Base-by-base conservation (phyloP, 2,888 invertebrate genomes). In the Drosophila anceps region DNA sequence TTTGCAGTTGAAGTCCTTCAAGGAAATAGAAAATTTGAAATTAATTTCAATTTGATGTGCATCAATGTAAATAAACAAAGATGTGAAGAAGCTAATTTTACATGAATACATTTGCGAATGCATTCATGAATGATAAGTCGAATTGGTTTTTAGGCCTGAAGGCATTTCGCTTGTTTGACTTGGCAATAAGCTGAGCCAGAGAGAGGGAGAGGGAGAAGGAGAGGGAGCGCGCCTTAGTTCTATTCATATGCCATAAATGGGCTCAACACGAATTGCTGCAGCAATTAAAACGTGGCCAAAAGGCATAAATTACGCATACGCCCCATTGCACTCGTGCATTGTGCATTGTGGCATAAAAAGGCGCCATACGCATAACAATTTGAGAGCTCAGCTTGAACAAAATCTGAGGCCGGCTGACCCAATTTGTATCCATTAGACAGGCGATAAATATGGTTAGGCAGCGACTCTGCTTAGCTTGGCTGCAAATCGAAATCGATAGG, bases 381-480 rank as follows among this genome's bases (percentile, higher is more conserved):
- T 8, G 24, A 46, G 44, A 46, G 27, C 15, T 5, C 48, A 9
- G 9, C 20, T 20, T 2, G 20, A 24, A 4, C 61, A 55, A 20
- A 58, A 64, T 64, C 64, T 61, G 48, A 41, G 65, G 65, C 43
- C 29, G 20, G 31, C 20, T 72, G 79, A 72, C 88, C 88, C 65
- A 73, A 84, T 84, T 83, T 87, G 84, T 73, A 59, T 62, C 82
- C 67, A 81, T 87, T 84, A 70, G 84, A 82, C 88, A 76, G 71
- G 69, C 79, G 82, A 87, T 84, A 87, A 76, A 87, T 79, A 84
- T 70, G 60, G 50, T 48, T 54, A 46, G 51, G 35, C 9, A 31
- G 31, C 20, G 60, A 27, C 39, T 39, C 31, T 24, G 50, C 54
- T 44, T 39, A 12, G 39, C 35, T 33, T 27, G 24, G 46, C 27